Evolutionary conservation across 2,888 invertebrate genomes (phyloP).

Genomic region (Lumbricus terrestris): DNA sequence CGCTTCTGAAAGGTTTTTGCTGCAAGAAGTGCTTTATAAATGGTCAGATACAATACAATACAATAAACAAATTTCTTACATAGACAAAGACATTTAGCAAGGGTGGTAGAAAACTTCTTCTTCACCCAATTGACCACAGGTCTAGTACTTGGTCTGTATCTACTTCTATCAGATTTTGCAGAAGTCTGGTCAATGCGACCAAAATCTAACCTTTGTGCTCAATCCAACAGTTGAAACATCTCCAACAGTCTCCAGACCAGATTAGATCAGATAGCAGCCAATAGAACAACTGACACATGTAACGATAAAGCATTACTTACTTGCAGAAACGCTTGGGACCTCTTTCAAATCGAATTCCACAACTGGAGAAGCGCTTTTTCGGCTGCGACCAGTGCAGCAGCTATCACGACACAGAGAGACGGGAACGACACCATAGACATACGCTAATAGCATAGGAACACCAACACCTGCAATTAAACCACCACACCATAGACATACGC

Average conservation of each 20-base stretch:
- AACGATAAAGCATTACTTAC: background rate
- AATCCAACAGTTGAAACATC: background rate
- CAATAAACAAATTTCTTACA: background rate
- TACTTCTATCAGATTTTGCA: no score
- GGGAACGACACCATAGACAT: slow-evolving; percentile 87
- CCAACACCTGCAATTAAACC: slow-evolving; percentile 66
- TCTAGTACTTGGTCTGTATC: no score
- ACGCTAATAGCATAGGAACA: slow-evolving; percentile 79
- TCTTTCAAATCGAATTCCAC: background rate
- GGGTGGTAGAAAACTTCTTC: no score
- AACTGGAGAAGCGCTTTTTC: background rate
- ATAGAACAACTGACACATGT: background rate
- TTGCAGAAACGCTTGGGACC: background rate
- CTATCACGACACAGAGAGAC: slow-evolving; percentile 86
- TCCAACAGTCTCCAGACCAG: background rate
- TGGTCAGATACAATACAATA: no score
- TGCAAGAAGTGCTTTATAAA: no score
- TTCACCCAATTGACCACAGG: no score
- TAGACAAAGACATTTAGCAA: background rate
- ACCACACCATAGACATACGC: no score
- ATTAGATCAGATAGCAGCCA: background rate
- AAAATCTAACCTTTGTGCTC: background rate
- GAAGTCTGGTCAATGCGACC: background rate
- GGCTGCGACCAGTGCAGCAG: slow-evolving; percentile 65
- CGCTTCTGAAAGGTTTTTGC: no score